phyloP scores from a whole-genome alignment of 2,888 invertebrate species.

The Drosophila koepferae region DNA sequence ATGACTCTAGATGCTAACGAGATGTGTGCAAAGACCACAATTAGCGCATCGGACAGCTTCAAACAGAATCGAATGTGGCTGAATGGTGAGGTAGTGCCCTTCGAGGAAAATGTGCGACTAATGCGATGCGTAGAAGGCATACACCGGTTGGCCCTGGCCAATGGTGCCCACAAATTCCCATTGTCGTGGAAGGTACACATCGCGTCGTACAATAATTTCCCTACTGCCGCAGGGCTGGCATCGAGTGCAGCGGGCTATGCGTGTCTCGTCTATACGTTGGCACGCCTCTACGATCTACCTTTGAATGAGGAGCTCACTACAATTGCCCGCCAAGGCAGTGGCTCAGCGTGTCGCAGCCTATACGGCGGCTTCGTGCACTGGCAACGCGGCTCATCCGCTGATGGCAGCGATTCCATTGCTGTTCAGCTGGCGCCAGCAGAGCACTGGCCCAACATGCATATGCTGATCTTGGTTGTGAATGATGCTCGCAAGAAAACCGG shows the following conservation, averaged over 20 bases:
- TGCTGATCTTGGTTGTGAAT: conserved; percentile 95
- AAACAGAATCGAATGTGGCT: conserved; percentile 93
- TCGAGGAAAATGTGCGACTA: conserved; percentile 90
- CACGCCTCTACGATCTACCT: conserved; percentile 90
- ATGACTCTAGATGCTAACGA: conserved; percentile 93
- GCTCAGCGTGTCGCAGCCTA: conserved; percentile 98
- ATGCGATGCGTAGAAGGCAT: conserved; percentile 90
- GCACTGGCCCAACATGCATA: conserved; percentile 96
- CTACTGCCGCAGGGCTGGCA: conserved; percentile 98
- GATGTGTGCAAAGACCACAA: conserved; percentile 96
- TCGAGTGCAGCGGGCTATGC: conserved; percentile 99
- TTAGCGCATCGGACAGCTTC: conserved; percentile 90
- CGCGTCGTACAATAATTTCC: conserved; percentile 98
- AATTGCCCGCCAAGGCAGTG: conserved; percentile 95
- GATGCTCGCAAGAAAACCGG: conserved; percentile 93
- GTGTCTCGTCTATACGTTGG: conserved; percentile 93
- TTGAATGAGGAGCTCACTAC: conserved; percentile 91
- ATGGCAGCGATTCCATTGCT: conserved; percentile 92
- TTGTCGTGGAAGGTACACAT: conserved; percentile 91
- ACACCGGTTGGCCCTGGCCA: conserved; percentile 74
- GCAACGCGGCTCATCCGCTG: conserved; percentile 89
- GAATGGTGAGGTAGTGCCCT: conserved; percentile 92
- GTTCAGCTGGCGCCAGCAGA: conserved; percentile 89
- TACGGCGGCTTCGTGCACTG: conserved; percentile 98
- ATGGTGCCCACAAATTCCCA: conserved; percentile 75